Evolutionary conservation across 1,140 invertebrate genomes (phyloP).

Genomic region (Papilio machaon): DNA sequence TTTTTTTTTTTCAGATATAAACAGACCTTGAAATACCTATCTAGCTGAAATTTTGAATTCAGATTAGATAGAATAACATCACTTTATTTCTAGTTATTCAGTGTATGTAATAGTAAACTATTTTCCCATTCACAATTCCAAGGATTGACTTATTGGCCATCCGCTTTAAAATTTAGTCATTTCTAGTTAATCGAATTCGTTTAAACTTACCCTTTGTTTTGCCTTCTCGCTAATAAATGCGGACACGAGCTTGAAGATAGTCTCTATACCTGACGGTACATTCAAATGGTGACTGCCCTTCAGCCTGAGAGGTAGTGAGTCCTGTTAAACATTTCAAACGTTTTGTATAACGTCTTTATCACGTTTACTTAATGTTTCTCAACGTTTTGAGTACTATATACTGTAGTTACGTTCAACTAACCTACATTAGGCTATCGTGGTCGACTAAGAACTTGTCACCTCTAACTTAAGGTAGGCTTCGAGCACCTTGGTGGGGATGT

Average conservation of each 20-base stretch:
- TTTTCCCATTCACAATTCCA: not conserved
- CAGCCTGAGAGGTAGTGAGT: constrained; percentile 72
- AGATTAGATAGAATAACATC: too few relatives aligned
- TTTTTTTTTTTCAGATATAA: not conserved
- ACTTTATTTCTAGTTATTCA: too few relatives aligned
- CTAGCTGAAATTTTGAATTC: too few relatives aligned
- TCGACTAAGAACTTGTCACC: too few relatives aligned
- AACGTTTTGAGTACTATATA: too few relatives aligned
- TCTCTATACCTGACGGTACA: constrained; percentile 69
- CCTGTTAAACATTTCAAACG: constrained; percentile 53
- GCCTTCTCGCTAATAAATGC: constrained; percentile 68
- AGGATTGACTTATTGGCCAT: not conserved
- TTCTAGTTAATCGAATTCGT: constrained; percentile 11
- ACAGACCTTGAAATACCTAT: too few relatives aligned
- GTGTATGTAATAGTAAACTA: too few relatives aligned
- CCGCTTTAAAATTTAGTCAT: not conserved
- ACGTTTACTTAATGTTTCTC: not conserved
- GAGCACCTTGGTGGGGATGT: too few relatives aligned
- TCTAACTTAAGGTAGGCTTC: too few relatives aligned
- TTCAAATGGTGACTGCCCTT: constrained; percentile 75
- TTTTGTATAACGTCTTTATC: not conserved
- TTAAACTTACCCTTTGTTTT: constrained; percentile 63
- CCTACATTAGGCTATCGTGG: too few relatives aligned
- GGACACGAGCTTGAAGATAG: constrained; percentile 65
- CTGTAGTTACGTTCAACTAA: too few relatives aligned